Evolutionary conservation across 2,113 vertebrate genomes (phyloP).

Genomic region (Vanacampus margaritifer): DNA sequence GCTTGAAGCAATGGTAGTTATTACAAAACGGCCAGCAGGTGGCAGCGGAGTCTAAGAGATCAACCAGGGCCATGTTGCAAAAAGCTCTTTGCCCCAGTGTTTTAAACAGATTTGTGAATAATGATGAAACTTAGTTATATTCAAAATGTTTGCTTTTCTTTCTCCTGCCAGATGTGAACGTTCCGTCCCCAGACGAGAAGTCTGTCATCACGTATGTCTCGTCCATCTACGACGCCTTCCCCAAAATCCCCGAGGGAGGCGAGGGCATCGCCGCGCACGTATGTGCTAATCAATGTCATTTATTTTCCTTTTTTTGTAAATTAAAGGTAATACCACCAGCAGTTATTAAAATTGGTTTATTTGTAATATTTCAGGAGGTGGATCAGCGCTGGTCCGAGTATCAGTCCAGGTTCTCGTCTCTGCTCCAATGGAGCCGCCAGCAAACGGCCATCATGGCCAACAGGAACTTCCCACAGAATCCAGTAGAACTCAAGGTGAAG

Average conservation of each 20-base stretch:
- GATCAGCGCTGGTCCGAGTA: constrained; percentile 93
- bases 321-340: no score
- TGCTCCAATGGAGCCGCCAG: constrained; percentile 95
- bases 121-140: no score
- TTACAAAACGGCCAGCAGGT: no score
- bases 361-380: constrained; percentile 79
- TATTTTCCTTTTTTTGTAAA: background rate
- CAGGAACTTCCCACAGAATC: constrained; percentile 95
- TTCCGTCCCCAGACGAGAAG: constrained; percentile 94
- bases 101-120: no score
- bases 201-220: constrained; percentile 98
- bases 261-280: constrained; percentile 90
- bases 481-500: constrained; percentile 92
- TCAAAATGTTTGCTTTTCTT: no score
- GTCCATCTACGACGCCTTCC: constrained; percentile 98
- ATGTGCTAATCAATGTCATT: constrained; percentile 36
- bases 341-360: background rate
- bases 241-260: constrained; percentile 95
- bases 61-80: no score
- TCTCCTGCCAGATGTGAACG: constrained; percentile 85
- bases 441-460: constrained; percentile 89
- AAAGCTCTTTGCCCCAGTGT: no score
- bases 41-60: no score
- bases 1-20: no score
- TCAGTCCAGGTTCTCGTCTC: constrained; percentile 83